Percentiles rank a stretch among this genome's conserved stretches.
Conservation (phyloP, 2,797 vertebrate genomes). For the Linurgus olivaceus region DNA sequence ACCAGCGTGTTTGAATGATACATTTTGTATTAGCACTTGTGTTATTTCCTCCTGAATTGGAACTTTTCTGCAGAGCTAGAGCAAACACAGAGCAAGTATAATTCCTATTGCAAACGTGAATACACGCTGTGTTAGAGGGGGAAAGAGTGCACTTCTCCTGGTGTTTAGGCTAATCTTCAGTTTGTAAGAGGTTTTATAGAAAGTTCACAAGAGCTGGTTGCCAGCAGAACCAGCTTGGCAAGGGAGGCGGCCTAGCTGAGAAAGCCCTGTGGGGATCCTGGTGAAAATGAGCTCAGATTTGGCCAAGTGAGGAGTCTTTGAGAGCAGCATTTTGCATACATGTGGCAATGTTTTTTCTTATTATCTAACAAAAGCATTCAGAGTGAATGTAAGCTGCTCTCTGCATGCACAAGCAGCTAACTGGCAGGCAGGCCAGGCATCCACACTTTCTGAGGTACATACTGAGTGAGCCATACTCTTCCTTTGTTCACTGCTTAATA, state of each 20-base stretch:
- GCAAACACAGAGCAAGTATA: background rate
- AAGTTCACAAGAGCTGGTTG: background rate
- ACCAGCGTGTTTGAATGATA: background rate
- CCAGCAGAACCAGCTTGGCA: background rate
- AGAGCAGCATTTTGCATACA: background rate
- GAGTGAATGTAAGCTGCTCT: background rate
- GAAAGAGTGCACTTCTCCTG: background rate
- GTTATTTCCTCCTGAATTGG: background rate
- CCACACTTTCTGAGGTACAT: background rate
- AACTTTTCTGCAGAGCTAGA: background rate
- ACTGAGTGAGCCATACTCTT: background rate
- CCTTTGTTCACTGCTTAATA: background rate
- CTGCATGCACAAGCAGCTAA: background rate
- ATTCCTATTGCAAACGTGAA: background rate
- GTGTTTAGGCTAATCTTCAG: background rate
- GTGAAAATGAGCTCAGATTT: background rate
- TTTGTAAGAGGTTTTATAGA: background rate
- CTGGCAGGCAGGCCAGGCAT: background rate
- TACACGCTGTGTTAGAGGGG: background rate
- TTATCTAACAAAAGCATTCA: background rate
- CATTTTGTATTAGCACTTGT: background rate
- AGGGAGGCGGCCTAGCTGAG: background rate
- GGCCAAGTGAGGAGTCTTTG: background rate
- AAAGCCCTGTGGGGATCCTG: background rate
- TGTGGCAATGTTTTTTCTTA: background rate